phyloP scores from a whole-genome alignment of 2,113 vertebrate genomes.

The Noctilio leporinus region DNA sequence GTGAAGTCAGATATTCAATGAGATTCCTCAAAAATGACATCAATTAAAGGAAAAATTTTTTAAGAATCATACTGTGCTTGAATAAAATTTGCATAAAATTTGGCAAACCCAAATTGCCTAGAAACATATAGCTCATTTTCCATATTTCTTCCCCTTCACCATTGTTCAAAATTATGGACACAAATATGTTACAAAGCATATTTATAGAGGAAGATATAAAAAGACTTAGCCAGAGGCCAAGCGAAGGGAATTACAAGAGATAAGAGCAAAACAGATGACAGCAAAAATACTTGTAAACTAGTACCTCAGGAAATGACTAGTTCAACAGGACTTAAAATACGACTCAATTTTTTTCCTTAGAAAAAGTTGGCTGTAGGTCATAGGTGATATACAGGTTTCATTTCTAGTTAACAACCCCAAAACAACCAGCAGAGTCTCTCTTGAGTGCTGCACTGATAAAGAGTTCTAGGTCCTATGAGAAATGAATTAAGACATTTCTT shows the following conservation, averaged over 20 bases:
- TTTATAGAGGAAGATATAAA: not conserved
- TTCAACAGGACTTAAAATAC: not conserved
- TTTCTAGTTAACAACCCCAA: constrained; percentile 20
- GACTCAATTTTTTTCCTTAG: not conserved
- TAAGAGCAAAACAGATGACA: not conserved
- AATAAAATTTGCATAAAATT: constrained; percentile 12
- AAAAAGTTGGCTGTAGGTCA: constrained; percentile 12
- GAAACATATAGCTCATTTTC: not conserved
- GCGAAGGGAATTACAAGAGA: not conserved
- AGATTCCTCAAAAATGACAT: not conserved
- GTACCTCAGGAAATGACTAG: not conserved
- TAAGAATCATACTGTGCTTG: not conserved
- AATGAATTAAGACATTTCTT: not conserved
- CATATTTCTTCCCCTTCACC: not conserved
- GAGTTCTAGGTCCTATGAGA: not conserved
- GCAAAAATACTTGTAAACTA: not conserved
- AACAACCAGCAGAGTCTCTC: not conserved
- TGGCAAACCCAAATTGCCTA: not conserved
- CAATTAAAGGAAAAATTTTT: not conserved
- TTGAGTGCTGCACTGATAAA: not conserved
- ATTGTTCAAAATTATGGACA: constrained; percentile 37
- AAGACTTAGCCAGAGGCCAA: not conserved
- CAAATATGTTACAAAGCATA: not conserved
- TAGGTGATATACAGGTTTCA: not conserved
- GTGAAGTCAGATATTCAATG: not conserved